Base-by-base conservation (phyloP, 2,113 vertebrate species). In the Sinocyclocheilus anophthalmus region DNA sequence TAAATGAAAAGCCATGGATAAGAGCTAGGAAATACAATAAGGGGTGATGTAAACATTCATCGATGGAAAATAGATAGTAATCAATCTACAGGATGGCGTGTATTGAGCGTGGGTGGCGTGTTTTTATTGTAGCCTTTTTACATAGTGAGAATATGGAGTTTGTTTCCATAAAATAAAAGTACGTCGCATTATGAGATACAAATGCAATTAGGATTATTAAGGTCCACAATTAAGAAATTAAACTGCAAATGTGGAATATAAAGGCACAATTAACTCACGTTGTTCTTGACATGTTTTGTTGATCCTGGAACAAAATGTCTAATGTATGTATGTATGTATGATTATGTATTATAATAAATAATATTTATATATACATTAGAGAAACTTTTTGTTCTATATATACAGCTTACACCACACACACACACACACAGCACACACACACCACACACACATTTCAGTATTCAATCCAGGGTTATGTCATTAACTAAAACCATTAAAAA, bases 1-100 rank as follows among this genome's bases (percentile, higher is more conserved):
- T 93, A 95, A 95, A 95, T 94, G 92, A 93, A 94, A 94, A 87
- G 90, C 88, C 88, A 88, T 72, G 69, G 92, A 95, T 94, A 94
- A 93, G 89, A 94, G 94, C 92, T n/a, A 86, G 89, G 85, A 92
- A 92, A 92, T 84, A 92, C 91, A 93, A 94, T 92, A 91, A 92
- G 89, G 90, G 89, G 92, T 91, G 93, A 91, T 91, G 92, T 93
- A 92, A 93, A 94, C 94, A 94, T 80, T 85, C 85, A 88, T 80
- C 14, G 89, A 94, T 94, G 90, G 89, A 89, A 91, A 92, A 33
- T 90, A 92, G n/a, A 91, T 86, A 90, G 93, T 94, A 92, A 92
- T 88, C 86, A 91, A n/a, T 73, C 55, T 24, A 9, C 18, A 73
- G 18, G n/a, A 53, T 42, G 85, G n/a, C 9, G 39, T 22, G 45